Evolutionary conservation across 1,140 invertebrate species (phyloP), one percentile per base, ranked within the genome.

Genomic region (Leptinotarsa undecemlineata): DNA sequence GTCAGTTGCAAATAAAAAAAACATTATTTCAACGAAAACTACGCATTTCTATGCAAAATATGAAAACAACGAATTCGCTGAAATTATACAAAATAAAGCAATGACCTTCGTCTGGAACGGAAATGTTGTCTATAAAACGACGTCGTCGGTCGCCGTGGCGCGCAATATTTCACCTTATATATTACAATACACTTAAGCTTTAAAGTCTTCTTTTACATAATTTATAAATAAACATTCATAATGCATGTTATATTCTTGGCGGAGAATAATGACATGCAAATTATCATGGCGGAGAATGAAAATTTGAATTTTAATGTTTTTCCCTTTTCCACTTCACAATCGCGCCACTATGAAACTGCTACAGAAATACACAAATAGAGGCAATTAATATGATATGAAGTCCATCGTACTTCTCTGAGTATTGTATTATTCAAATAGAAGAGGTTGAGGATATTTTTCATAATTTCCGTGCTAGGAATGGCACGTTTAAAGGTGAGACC

Each of bases 171-270:
- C 71, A 72, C 57, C 70, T 64, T 51, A 73, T 76, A 76, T 76
- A 76, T 76, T 72, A 76, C 74, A 76, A 76, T 76, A 73, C 72
- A 72, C 74, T 73, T 76, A 72, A 72, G 71, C 71, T 68, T 78
- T 74, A 78, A 74, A 78, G 75, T 76, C 75, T 74, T 74, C 74
- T 83, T 84, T 84, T 84, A 83, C 82, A 84, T 84, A 84, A 84
- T 84, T 84, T 83, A 83, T 84, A 84, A 84, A 84, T 84, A 84
- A 84, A 84, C 82, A 84, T 84, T 84, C 82, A 83, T 84, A 84
- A 84, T 83, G 82, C 76, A 82, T 78, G 81, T 82, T 82, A 82
- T 76, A 79, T 79, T 76, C 75, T 79, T 78, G 80, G 77, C 77
- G 76, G 77, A 73, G 79, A 75, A 75, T 81, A 82, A 83, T 81